Evolutionary conservation across 2,888 invertebrate genomes (phyloP).

Genomic region (Perizoma flavofasciatum): DNA sequence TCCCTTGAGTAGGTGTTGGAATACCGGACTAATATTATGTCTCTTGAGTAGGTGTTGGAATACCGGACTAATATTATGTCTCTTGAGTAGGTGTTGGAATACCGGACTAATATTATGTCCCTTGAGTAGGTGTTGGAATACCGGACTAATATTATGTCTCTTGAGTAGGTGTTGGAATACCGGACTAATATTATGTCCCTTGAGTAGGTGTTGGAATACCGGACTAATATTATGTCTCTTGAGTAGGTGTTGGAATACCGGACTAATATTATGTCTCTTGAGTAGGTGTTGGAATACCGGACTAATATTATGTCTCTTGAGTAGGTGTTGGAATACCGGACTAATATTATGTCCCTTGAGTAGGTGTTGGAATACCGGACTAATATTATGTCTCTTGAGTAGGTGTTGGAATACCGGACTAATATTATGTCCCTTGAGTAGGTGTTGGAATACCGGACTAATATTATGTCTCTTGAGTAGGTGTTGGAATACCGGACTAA

Average conservation of each 20-base stretch:
- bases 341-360: constrained; percentile 33
- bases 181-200: constrained; percentile 32
- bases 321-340: constrained; percentile 17
- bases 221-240: constrained; percentile 32
- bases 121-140: constrained; percentile 21
- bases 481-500: constrained; percentile 13
- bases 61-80: constrained; percentile 32
- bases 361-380: constrained; percentile 16
- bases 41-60: constrained; percentile 21
- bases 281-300: constrained; percentile 18
- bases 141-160: constrained; percentile 31
- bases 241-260: constrained; percentile 18
- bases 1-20: constrained; percentile 19
- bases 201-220: constrained; percentile 19
- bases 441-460: constrained; percentile 14
- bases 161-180: constrained; percentile 20
- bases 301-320: constrained; percentile 33
- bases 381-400: constrained; percentile 33
- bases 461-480: constrained; percentile 34
- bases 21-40: constrained; percentile 32
- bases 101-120: constrained; percentile 32
- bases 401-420: constrained; percentile 15
- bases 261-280: constrained; percentile 32
- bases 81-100: constrained; percentile 21
- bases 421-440: constrained; percentile 34